Conservation (phyloP, 2,888 invertebrate species). For the Prenolepis imparis region DNA sequence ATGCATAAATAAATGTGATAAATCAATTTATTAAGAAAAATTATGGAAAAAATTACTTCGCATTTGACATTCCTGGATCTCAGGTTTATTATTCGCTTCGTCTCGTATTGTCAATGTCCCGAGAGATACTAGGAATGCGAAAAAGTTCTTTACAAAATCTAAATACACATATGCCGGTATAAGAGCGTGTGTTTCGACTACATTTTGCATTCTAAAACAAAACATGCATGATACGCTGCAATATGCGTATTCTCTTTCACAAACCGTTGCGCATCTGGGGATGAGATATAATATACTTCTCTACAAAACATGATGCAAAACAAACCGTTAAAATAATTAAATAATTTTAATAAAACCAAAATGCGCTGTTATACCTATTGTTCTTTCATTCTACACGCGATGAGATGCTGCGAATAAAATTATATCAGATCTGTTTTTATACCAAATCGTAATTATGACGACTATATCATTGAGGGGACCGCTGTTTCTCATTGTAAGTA, state of each 20-base stretch:
- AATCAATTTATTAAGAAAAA: slow-evolving; percentile 14
- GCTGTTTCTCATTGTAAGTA: neutral
- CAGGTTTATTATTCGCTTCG: neutral
- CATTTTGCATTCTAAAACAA: slow-evolving; percentile 3
- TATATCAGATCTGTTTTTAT: neutral
- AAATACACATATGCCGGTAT: neutral
- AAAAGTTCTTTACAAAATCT: neutral
- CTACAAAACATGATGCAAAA: slow-evolving; percentile 13
- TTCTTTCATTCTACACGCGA: neutral
- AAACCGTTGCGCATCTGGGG: neutral
- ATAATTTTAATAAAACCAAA: neutral
- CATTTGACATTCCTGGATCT: neutral
- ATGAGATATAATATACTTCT: slow-evolving; percentile 25
- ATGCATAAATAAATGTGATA: neutral
- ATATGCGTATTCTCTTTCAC: slow-evolving; percentile 21
- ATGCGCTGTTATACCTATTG: neutral
- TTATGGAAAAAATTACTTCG: neutral
- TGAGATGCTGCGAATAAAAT: neutral
- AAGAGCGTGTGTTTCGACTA: neutral
- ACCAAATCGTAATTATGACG: neutral
- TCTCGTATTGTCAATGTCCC: neutral
- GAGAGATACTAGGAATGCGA: neutral
- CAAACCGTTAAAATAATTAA: slow-evolving; percentile 17
- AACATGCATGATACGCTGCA: neutral
- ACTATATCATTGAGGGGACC: neutral